Evolutionary conservation across 64 coral and sea anemone genomes (phyloP).

Genomic region (Actinia equina): DNA sequence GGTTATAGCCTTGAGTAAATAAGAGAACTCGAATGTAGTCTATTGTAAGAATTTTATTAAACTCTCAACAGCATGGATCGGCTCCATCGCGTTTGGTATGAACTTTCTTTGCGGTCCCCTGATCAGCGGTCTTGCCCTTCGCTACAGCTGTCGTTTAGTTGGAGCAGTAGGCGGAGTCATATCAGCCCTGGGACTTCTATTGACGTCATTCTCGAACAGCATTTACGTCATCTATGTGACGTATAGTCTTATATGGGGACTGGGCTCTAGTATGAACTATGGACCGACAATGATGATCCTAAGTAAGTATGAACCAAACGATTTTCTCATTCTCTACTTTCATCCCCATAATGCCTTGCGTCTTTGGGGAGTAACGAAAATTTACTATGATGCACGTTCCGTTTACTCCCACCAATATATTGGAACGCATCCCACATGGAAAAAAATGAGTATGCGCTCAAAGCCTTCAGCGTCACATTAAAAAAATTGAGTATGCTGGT

Average conservation of each 20-base stretch:
- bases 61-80: conserved; percentile 71
- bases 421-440: too few relatives aligned
- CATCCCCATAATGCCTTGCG: too few relatives aligned
- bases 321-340: not conserved
- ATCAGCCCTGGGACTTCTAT: conserved; percentile 60
- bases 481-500: too few relatives aligned
- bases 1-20: too few relatives aligned
- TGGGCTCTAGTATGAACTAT: conserved; percentile 83
- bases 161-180: conserved; percentile 57
- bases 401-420: too few relatives aligned
- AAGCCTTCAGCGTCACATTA: too few relatives aligned
- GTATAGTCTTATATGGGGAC: conserved; percentile 81
- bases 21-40: too few relatives aligned
- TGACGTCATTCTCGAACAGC: conserved; percentile 76
- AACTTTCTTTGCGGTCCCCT: conserved; percentile 68
- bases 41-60: not conserved
- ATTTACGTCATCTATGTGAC: conserved; percentile 83
- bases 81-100: conserved; percentile 83
- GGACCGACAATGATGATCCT: conserved; percentile 74
- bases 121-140: conserved; percentile 54
- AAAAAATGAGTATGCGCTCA: too few relatives aligned
- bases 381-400: too few relatives aligned
- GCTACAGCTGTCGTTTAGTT: conserved; percentile 69
- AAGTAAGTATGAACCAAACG: conserved; percentile 33
- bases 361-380: too few relatives aligned